Conservation (phyloP, 2,797 vertebrate genomes). For the Neosilurus mollespiculum region DNA sequence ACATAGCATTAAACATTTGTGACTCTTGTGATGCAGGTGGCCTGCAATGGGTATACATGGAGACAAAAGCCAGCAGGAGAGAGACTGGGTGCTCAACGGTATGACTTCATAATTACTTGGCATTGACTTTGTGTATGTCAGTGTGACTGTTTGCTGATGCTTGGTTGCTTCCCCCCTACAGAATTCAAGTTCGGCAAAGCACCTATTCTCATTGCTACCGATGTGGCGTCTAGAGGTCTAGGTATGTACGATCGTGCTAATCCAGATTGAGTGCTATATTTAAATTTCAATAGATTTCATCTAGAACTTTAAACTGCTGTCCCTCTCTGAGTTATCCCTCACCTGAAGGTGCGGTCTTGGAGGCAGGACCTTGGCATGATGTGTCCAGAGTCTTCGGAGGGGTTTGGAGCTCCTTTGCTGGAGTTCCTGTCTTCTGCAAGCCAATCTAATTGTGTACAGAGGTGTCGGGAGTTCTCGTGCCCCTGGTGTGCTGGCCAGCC, state of each 20-base stretch:
- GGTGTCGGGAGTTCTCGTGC: conserved; percentile 83
- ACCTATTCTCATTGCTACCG: conserved; percentile 97
- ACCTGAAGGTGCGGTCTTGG: conserved; percentile 97
- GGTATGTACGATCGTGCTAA: conserved; percentile 74
- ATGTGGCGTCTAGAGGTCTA: conserved; percentile 98
- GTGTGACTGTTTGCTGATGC: neutral
- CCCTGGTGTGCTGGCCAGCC: conserved; percentile 89
- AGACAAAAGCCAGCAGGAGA: conserved; percentile 97
- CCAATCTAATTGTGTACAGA: conserved; percentile 95
- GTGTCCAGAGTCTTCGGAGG: conserved; percentile 96
- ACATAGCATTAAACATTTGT: neutral
- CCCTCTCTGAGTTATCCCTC: conserved; percentile 96
- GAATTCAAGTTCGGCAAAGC: conserved; percentile 98
- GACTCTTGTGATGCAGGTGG: conserved; percentile 76
- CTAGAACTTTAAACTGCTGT: conserved; percentile 79
- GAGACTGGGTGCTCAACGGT: conserved; percentile 99
- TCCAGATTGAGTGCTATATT: neutral
- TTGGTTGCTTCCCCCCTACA: conserved; percentile 57
- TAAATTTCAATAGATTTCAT: neutral
- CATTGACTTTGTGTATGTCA: neutral
- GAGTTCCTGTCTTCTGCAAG: conserved; percentile 89
- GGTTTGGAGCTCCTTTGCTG: conserved; percentile 98
- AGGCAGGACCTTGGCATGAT: conserved; percentile 99
- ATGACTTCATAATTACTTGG: neutral
- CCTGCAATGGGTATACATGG: conserved; percentile 98